Evolutionary conservation across 53 echinoderm and acorn worm genomes (phyloP), one percentile per base, ranked within the genome.

Genomic region (Henricia sp.): DNA sequence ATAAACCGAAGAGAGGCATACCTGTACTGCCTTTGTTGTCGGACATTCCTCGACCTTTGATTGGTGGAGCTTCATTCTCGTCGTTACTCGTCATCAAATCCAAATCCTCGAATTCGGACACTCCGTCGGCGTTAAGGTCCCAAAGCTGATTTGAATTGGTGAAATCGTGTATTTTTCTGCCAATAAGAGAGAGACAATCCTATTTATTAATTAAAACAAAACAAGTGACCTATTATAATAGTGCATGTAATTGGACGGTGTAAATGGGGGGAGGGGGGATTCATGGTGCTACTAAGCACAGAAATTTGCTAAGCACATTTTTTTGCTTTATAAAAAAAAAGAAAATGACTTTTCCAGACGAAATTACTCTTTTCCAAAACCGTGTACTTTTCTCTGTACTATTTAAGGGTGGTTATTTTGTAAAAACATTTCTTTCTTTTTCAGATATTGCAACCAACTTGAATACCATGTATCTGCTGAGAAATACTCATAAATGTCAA

Each of bases 121-220:
- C 40, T 6, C 16, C 13, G 41, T 9, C 69, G 1, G 36, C 28
- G 42, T 83, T 52, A 10, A 83, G 53, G 36, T 83, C 83, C 27
- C 68, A 23, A 24, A 83, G 68, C 4, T 50, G 16, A 13, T 42
- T 1, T 0, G 85, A n/a, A 23, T 91, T 86, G 2, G 71, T 63
- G 37, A 93, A 69, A 40, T 88, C 86, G 17, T 71, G 70, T 41
- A 94, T 85, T 54, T 71, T 86, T 42, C 90, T 90, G 50, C 4
- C 43, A 27, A 17, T 13, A 29, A 12, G 1, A 23, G 33, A 20
- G 10, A 6, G 33, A 60, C 33, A 13, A 3, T 6, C 12, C 30
- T 19, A 12, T 60, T 44, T 44, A 44, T 13, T 19, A 53, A 53
- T 3, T 3, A 17, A 8, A 21, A 53, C 16, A 53, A 16, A 6